Percentiles rank a stretch among this genome's conserved stretches.
Evolutionary conservation across 2,888 invertebrate genomes (phyloP).

Genomic region (Spodoptera littoralis): DNA sequence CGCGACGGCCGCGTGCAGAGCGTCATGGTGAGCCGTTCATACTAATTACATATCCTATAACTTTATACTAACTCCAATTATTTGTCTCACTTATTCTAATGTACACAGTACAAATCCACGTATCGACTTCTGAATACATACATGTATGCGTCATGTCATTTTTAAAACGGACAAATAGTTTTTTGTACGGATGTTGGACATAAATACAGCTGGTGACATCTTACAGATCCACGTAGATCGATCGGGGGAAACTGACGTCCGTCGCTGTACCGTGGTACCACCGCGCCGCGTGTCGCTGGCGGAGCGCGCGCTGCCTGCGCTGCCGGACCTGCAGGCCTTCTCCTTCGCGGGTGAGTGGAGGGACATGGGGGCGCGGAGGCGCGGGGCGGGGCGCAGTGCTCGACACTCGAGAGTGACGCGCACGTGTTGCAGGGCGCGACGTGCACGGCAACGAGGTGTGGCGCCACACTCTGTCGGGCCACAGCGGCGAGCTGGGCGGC

Average conservation of each 20-base stretch:
- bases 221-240: constrained; percentile 72
- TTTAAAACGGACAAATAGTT: background rate
- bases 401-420: constrained; percentile 3
- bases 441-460: constrained; percentile 67
- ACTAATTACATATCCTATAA: too few relatives aligned
- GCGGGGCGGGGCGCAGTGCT: too few relatives aligned
- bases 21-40: constrained; percentile 60
- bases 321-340: constrained; percentile 73
- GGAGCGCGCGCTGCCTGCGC: constrained; percentile 69
- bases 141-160: too few relatives aligned
- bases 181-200: too few relatives aligned
- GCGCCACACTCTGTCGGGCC: constrained; percentile 64
- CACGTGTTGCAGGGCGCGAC: constrained; percentile 43
- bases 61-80: too few relatives aligned
- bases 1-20: constrained; percentile 66
- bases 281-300: constrained; percentile 53
- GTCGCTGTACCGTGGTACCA: constrained; percentile 65
- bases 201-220: background rate
- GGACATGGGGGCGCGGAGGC: too few relatives aligned
- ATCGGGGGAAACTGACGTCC: constrained; percentile 61
- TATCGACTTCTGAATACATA: too few relatives aligned
- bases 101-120: background rate
- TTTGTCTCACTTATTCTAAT: too few relatives aligned
- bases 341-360: constrained; percentile 68
- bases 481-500: constrained; percentile 70